Evolutionary conservation across 2,113 vertebrate genomes (phyloP).

Genomic region (Trochalopteron elliotii): DNA sequence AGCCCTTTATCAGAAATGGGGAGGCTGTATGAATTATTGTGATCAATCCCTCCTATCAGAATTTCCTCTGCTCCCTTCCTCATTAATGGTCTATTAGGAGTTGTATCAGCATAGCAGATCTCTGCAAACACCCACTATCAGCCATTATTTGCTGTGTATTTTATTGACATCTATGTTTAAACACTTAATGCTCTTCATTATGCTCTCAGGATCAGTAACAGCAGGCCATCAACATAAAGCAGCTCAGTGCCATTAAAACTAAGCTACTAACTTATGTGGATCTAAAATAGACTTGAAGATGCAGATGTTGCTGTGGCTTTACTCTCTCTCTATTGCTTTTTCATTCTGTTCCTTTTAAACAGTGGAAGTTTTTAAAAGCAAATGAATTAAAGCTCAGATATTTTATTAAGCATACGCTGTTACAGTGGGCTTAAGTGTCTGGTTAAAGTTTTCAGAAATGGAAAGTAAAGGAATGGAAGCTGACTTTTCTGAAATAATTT

Average conservation of each 20-base stretch:
- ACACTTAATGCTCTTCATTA: constrained; percentile 48
- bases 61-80: not conserved
- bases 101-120: not conserved
- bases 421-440: not conserved
- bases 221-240: constrained; percentile 29
- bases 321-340: not conserved
- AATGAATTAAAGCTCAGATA: not conserved
- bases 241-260: constrained; percentile 39
- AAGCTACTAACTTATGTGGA: not conserved
- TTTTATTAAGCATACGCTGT: not conserved
- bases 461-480: not conserved
- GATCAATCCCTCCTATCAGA: not conserved
- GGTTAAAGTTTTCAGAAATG: not conserved
- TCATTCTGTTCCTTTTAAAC: not conserved
- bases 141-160: constrained; percentile 14
- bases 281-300: not conserved
- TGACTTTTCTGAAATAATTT: not conserved
- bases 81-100: not conserved
- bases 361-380: not conserved
- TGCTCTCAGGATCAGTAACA: constrained; percentile 36
- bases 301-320: not conserved
- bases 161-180: constrained; percentile 56
- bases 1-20: not conserved
- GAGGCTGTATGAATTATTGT: not conserved
- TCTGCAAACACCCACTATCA: not conserved